phyloP scores from a whole-genome alignment of 2,113 vertebrate genomes.

The Labrus mixtus region DNA sequence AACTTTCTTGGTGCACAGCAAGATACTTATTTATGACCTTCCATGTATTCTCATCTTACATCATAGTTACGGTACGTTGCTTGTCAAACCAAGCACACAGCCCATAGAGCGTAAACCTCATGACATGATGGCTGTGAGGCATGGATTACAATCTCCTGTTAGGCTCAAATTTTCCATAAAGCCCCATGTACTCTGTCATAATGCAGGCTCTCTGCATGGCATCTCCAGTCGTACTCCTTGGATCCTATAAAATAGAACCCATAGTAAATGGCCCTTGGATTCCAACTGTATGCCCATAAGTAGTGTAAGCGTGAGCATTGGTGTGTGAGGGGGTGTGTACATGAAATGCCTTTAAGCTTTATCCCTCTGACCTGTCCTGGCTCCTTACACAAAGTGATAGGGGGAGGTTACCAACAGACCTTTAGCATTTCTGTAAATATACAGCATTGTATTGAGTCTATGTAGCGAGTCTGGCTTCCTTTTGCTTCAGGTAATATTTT shows the following conservation, averaged over 20 bases:
- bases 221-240: slow-evolving; percentile 13
- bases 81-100: slow-evolving; percentile 33
- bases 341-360: slow-evolving; percentile 35
- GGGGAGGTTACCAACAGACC: too few relatives aligned
- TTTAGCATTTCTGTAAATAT: too few relatives aligned
- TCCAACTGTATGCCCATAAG: background rate
- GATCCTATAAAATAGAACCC: slow-evolving; percentile 27
- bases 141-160: slow-evolving; percentile 24
- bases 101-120: slow-evolving; percentile 20
- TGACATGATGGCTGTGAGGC: slow-evolving; percentile 15
- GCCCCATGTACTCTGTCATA: slow-evolving; percentile 17
- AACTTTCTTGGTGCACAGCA: background rate
- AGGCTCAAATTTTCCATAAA: slow-evolving; percentile 41
- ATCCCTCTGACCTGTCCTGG: slow-evolving; percentile 4
- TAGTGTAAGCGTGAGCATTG: background rate
- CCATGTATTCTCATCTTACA: slow-evolving; percentile 24
- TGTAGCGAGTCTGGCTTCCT: too few relatives aligned
- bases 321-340: background rate
- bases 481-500: too few relatives aligned
- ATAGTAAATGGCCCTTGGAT: background rate
- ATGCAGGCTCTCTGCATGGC: slow-evolving; percentile 35
- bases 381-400: slow-evolving; percentile 43
- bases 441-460: too few relatives aligned
- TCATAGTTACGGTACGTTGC: slow-evolving; percentile 17
- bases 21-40: slow-evolving; percentile 5